Base-by-base conservation (phyloP, 1,140 invertebrate species). In the Chionoecetes opilio region DNA sequence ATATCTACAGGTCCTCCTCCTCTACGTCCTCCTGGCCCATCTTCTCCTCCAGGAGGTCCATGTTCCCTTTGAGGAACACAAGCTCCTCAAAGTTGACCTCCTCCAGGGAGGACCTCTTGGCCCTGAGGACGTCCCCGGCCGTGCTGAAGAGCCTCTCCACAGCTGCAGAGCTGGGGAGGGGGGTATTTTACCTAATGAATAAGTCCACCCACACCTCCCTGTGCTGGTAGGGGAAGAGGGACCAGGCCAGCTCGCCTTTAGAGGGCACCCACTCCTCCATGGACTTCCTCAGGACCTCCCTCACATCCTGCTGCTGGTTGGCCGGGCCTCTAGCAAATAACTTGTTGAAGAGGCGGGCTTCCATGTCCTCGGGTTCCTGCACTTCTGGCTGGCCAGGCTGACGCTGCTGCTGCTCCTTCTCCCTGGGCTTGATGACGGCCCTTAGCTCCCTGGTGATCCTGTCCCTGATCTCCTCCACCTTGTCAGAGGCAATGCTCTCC, bases 201-300 rank as follows among this genome's bases (percentile, higher is more conserved):
- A 75, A 75, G 53, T 75, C 53, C 6, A 75, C 53, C 53, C 53
- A 75, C 53, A 75, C 21, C 53, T 75, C 53, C 21, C 53, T 75
- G 53, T 75, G 53, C 53, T 75, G 53, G 53, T 21, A 75, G 6
- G 53, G 53, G 53, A 75, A 75, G 53, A 75, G 53, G 53, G 53
- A 75, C 53, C 53, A 75, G 53, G 53, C 53, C 21, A 75, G 53
- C 21, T 75, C 53, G 21, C 53, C 53, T 75, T 75, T 6, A 75
- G 53, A 75, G 21, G 53, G 53, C 53, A 75, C 53, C 53, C 53
- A 75, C 53, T 75, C 53, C 21, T 75, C 53, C 53, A 75, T 75
- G 53, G 53, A 75, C 53, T 75, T 75, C 53, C 53, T 75, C 53
- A 75, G 53, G 53, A 75, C 53, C 53, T 75, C 53, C 53, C 53